These are phyloP conservation scores for Clusia tigrina DNA, from an alignment of 2,888 invertebrate species.

Conservation along the genomic window DNA sequence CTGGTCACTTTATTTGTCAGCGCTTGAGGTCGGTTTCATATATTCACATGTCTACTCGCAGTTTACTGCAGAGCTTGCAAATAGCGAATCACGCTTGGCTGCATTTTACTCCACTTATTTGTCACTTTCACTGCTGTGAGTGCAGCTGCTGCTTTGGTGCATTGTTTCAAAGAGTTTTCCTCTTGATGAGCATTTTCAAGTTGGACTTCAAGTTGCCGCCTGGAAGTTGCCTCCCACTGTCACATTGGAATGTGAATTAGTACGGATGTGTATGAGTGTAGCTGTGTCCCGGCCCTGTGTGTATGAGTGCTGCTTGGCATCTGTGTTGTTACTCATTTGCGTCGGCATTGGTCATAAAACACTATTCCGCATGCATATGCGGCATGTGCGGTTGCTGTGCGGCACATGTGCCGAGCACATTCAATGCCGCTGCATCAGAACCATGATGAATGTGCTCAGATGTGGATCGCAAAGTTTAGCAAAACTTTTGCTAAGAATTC, in stretches of 20 bases:
- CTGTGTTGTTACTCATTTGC: not conserved
- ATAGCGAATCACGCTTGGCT: too few relatives aligned
- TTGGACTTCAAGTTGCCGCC: too few relatives aligned
- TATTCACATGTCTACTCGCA: too few relatives aligned
- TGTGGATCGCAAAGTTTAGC: not conserved
- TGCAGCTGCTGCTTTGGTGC: too few relatives aligned
- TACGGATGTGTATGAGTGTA: not conserved
- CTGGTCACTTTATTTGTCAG: too few relatives aligned
- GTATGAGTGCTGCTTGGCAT: not conserved
- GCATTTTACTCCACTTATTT: too few relatives aligned
- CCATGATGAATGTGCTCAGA: slow-evolving; percentile 1
- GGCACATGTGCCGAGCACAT: too few relatives aligned
- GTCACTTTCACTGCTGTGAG: too few relatives aligned
- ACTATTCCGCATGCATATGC: too few relatives aligned
- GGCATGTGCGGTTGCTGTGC: not conserved
- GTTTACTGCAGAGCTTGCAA: too few relatives aligned
- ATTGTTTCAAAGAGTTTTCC: not conserved
- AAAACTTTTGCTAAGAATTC: not conserved
- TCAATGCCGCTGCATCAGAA: not conserved
- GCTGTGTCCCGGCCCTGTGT: not conserved
- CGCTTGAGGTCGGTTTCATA: too few relatives aligned
- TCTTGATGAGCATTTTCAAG: too few relatives aligned
- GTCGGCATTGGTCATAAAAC: not conserved
- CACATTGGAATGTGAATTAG: not conserved
- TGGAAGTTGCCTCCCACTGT: not conserved